These are phyloP conservation scores for Heteromyza rotundicornis DNA, from an alignment of 2,888 invertebrate species.

Conservation along the genomic window DNA sequence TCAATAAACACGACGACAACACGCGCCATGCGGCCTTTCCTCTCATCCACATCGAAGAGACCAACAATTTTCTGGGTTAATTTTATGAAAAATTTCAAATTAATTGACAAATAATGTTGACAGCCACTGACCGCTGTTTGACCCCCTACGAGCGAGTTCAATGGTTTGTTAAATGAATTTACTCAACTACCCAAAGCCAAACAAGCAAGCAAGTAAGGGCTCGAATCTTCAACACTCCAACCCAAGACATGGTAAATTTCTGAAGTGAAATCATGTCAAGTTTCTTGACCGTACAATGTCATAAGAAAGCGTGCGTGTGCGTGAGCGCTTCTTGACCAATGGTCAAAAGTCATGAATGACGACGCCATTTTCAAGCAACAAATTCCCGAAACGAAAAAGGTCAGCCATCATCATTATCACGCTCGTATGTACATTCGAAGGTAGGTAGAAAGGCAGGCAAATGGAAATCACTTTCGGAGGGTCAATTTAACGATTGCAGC, in stretches of 20 bases:
- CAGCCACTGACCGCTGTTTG: slow-evolving; percentile 50
- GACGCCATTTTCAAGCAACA: slow-evolving; percentile 50
- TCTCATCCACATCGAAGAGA: too few species aligned
- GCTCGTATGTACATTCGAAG: slow-evolving; percentile 45
- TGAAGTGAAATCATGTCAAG: background rate
- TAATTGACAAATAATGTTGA: slow-evolving; percentile 60
- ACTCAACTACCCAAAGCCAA: background rate
- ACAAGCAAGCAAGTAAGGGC: too few species aligned
- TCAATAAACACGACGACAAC: too few species aligned
- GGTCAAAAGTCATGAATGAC: slow-evolving; percentile 57
- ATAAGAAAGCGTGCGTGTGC: slow-evolving; percentile 33
- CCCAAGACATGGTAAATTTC: background rate
- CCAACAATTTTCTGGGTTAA: too few species aligned
- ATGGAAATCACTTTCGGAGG: too few species aligned
- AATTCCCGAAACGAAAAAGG: slow-evolving; percentile 44
- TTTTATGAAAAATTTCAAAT: slow-evolving; percentile 58
- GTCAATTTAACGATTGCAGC: slow-evolving; percentile 21
- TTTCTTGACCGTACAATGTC: background rate
- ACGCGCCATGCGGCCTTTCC: too few species aligned
- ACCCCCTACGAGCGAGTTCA: slow-evolving; percentile 36
- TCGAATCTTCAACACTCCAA: too few species aligned
- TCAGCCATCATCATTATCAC: slow-evolving; percentile 60
- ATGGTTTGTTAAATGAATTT: slow-evolving; percentile 33
- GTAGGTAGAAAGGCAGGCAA: too few species aligned
- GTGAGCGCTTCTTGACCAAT: slow-evolving; percentile 48